Percentiles rank a stretch among this genome's conserved stretches.
phyloP scores from a whole-genome alignment of 2,113 vertebrate species.

The Arothron firmamentum region DNA sequence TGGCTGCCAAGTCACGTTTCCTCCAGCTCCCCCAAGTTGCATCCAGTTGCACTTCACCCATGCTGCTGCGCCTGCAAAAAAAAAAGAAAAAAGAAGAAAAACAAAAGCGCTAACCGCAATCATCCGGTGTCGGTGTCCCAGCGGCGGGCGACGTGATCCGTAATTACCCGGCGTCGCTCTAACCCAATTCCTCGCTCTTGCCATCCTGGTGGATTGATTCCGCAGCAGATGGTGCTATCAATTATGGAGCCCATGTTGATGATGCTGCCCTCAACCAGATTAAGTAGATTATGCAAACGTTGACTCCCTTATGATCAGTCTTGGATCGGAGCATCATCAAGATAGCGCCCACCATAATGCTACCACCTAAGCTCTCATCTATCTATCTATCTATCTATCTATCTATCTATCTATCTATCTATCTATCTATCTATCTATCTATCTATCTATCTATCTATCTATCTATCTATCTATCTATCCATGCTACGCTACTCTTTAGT shows the following conservation, averaged over 20 bases:
- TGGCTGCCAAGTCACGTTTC: too few relatives aligned
- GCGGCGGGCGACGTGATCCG: conserved; percentile 23
- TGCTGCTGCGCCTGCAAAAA: neutral
- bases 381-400: conserved; percentile 1
- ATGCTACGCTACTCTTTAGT: conserved; percentile 2
- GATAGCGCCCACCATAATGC: conserved; percentile 6
- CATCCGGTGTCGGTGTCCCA: conserved; percentile 1
- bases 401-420: conserved; percentile 11
- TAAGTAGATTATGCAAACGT: conserved; percentile 64
- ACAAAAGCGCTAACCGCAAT: conserved; percentile 3
- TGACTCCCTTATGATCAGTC: conserved; percentile 43
- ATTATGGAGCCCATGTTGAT: conserved; percentile 64
- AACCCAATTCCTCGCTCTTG: conserved; percentile 44
- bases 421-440: neutral
- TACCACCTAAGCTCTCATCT: neutral
- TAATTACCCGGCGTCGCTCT: conserved; percentile 34
- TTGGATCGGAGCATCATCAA: conserved; percentile 31
- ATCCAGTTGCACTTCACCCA: neutral
- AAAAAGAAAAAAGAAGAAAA: neutral
- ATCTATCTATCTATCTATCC: neutral
- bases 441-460: neutral
- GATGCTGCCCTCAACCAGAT: conserved; percentile 59
- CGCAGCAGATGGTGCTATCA: conserved; percentile 68
- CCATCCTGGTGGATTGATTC: conserved; percentile 39
- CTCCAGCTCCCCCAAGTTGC: too few relatives aligned